Conservation (phyloP, 35 echinoderm and acorn worm species). For the Apostichopus californicus region DNA sequence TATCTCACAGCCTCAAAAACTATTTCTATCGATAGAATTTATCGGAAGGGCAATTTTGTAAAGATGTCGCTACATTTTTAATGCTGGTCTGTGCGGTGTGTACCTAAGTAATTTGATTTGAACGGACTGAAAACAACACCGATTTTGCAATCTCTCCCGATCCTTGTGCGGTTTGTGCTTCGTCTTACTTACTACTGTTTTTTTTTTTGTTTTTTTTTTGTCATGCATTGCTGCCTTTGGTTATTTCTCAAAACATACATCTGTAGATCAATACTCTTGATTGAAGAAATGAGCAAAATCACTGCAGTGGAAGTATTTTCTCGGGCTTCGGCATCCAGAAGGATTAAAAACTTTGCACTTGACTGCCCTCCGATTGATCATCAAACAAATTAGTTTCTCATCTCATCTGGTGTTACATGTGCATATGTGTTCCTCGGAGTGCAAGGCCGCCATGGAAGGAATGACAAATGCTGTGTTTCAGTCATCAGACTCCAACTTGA, state of each 20-base stretch:
- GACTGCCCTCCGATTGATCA: slow-evolving; percentile 7
- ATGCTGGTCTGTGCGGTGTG: too few relatives aligned
- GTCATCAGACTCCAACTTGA: slow-evolving; percentile 46
- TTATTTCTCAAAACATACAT: background rate
- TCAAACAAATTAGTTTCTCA: slow-evolving; percentile 48
- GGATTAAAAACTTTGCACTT: slow-evolving; percentile 23
- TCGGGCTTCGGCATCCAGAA: background rate
- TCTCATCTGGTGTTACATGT: slow-evolving; percentile 17
- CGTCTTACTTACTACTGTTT: background rate
- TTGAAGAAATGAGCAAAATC: slow-evolving; percentile 35
- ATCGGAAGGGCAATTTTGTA: background rate
- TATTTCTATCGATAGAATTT: background rate
- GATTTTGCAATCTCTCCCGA: too few relatives aligned
- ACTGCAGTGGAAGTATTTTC: slow-evolving; percentile 45
- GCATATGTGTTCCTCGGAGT: slow-evolving; percentile 25
- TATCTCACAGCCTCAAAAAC: too few relatives aligned
- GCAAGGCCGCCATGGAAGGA: slow-evolving; percentile 34
- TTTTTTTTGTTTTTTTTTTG: background rate
- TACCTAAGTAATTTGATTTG: too few relatives aligned
- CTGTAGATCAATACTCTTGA: slow-evolving; percentile 29
- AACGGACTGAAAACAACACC: too few relatives aligned
- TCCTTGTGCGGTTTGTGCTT: too few relatives aligned
- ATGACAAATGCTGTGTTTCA: slow-evolving; percentile 45
- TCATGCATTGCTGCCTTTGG: background rate
- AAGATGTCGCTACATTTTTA: background rate